Conservation (phyloP, 2,797 vertebrate genomes). For the Bradypus variegatus region DNA sequence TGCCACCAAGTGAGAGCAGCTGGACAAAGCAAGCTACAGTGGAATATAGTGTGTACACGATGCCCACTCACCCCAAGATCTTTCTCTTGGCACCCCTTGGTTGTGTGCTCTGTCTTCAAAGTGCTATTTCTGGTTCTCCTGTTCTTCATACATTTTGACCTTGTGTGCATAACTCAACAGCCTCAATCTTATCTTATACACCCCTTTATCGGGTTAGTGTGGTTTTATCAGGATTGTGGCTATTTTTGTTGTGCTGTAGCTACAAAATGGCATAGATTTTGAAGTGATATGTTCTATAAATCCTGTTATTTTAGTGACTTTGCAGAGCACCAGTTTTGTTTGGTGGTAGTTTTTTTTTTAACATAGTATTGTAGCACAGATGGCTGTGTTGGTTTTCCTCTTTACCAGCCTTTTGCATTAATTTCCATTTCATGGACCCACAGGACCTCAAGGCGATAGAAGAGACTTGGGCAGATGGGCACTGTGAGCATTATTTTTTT, state of each 20-base stretch:
- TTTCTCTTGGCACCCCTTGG: background rate
- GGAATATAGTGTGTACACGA: accelerated
- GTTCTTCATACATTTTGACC: background rate
- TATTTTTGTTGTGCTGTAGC: background rate
- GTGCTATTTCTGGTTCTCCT: accelerated
- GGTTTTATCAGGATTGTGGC: background rate
- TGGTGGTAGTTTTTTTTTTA: no score
- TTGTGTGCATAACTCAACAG: background rate
- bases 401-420: background rate
- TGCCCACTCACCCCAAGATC: accelerated
- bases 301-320: background rate
- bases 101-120: background rate
- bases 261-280: background rate
- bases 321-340: background rate
- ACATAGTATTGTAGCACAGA: background rate
- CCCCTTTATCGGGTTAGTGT: background rate
- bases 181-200: background rate
- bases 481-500: background rate
- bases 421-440: background rate
- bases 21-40: background rate
- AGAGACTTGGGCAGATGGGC: background rate
- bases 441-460: background rate
- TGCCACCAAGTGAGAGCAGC: background rate
- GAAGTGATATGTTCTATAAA: background rate
- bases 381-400: background rate